These are phyloP conservation scores for Capitulum mitella DNA, from an alignment of 2,888 invertebrate genomes.

Conservation along the genomic window DNA sequence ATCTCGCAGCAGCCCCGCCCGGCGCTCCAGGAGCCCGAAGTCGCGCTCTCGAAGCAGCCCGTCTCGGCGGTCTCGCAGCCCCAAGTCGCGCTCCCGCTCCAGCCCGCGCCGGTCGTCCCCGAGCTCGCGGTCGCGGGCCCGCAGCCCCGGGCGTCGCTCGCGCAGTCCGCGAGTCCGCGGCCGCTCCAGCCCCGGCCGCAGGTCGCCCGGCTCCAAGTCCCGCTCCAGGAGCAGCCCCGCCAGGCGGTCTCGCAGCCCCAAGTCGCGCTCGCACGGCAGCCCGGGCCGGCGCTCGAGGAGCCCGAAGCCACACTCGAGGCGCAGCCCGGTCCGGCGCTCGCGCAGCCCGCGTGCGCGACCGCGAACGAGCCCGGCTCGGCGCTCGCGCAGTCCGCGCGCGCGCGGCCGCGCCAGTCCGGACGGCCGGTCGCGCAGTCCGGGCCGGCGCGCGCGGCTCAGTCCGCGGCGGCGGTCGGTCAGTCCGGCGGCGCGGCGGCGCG, in stretches of 20 bases:
- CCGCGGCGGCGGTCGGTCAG: neutral
- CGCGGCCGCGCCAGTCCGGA: neutral
- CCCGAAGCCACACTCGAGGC: neutral
- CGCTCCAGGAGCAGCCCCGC: neutral
- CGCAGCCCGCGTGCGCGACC: neutral
- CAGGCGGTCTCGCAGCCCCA: neutral
- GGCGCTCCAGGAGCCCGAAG: neutral
- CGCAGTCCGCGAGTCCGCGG: neutral
- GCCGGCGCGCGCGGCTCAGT: neutral
- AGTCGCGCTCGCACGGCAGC: neutral
- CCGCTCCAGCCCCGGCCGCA: neutral
- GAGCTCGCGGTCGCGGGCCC: neutral
- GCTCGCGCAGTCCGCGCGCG: neutral
- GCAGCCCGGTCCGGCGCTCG: neutral
- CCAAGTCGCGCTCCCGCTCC: neutral
- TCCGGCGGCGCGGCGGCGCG: neutral
- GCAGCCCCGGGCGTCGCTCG: neutral
- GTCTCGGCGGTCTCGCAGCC: neutral
- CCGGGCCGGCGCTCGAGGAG: neutral
- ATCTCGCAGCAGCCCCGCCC: neutral
- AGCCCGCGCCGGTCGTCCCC: neutral
- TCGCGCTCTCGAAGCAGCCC: neutral
- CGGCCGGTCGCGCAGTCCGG: neutral
- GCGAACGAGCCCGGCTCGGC: neutral
- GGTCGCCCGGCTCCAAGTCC: neutral